phyloP scores from a whole-genome alignment of 53 echinoderm and acorn worm genomes.

The Apostichopus leukothele region DNA sequence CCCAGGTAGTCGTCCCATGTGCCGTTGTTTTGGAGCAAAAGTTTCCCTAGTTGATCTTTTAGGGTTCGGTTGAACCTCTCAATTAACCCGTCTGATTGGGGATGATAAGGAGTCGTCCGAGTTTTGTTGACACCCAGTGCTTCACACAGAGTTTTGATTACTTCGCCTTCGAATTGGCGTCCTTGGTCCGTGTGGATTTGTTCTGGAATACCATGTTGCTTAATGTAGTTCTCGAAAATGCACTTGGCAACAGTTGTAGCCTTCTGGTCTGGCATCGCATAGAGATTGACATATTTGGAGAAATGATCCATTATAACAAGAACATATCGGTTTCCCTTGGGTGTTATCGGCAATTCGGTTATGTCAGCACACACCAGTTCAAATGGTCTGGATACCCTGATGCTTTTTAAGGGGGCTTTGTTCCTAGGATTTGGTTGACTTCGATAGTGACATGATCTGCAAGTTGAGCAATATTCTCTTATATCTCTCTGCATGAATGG shows the following conservation, averaged over 20 bases:
- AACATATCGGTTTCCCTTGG: slow-evolving; percentile 54
- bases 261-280: slow-evolving; percentile 53
- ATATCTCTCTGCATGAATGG: slow-evolving; percentile 57
- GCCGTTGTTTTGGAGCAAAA: neutral
- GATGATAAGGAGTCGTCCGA: slow-evolving; percentile 52
- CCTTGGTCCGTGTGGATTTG: slow-evolving; percentile 54
- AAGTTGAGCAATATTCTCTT: slow-evolving; percentile 35
- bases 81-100: slow-evolving; percentile 48
- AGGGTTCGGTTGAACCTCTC: slow-evolving; percentile 55
- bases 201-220: slow-evolving; percentile 54
- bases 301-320: slow-evolving; percentile 67
- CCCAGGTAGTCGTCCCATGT: neutral
- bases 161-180: slow-evolving; percentile 38
- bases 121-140: slow-evolving; percentile 26
- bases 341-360: slow-evolving; percentile 54
- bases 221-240: too few relatives aligned
- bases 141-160: neutral
- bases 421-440: slow-evolving; percentile 48
- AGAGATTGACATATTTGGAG: slow-evolving; percentile 62
- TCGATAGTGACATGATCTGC: slow-evolving; percentile 47
- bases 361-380: slow-evolving; percentile 63
- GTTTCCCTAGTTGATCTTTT: slow-evolving; percentile 41
- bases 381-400: slow-evolving; percentile 43
- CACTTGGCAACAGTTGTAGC: slow-evolving; percentile 57
- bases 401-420: slow-evolving; percentile 50